Conservation (phyloP, 2,797 vertebrate genomes). For the Xyrichtys novacula region DNA sequence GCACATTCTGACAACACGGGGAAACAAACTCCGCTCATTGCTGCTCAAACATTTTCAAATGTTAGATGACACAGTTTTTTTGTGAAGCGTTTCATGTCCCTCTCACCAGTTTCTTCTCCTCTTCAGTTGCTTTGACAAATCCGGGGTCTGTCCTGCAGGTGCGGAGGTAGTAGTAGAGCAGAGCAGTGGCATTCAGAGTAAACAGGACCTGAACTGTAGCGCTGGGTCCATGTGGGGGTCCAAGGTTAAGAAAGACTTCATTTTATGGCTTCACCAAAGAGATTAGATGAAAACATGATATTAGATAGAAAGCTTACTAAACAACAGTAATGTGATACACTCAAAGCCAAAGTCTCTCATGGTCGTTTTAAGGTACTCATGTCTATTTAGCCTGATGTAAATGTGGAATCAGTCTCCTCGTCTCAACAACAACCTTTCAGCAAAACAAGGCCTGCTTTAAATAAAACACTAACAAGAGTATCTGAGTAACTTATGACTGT, state of each 20-base stretch:
- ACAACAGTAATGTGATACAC: too few species aligned
- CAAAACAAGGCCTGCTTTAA: too few species aligned
- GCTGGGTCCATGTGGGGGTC: slow-evolving; percentile 81
- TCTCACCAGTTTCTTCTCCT: slow-evolving; percentile 92
- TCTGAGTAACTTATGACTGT: too few species aligned
- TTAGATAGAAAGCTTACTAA: too few species aligned
- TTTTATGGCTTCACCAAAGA: neutral
- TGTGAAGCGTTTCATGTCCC: too few species aligned
- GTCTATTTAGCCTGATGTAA: too few species aligned
- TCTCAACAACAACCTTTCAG: too few species aligned
- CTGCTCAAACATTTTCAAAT: neutral
- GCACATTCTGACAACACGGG: slow-evolving; percentile 87
- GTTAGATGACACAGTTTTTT: neutral
- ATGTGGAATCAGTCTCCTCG: too few species aligned
- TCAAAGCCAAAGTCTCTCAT: too few species aligned
- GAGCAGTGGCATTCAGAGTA: slow-evolving; percentile 80
- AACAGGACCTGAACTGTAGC: slow-evolving; percentile 84
- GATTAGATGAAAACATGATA: neutral
- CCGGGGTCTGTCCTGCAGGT: slow-evolving; percentile 92
- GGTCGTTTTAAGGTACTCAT: too few species aligned
- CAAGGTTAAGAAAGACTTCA: slow-evolving; percentile 65
- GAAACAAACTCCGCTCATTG: neutral
- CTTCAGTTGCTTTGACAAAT: slow-evolving; percentile 89
- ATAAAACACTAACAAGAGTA: too few species aligned
- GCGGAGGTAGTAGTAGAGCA: slow-evolving; percentile 93